phyloP scores from a whole-genome alignment of 2,888 invertebrate genomes.

The Leptinotarsa tumamoca region DNA sequence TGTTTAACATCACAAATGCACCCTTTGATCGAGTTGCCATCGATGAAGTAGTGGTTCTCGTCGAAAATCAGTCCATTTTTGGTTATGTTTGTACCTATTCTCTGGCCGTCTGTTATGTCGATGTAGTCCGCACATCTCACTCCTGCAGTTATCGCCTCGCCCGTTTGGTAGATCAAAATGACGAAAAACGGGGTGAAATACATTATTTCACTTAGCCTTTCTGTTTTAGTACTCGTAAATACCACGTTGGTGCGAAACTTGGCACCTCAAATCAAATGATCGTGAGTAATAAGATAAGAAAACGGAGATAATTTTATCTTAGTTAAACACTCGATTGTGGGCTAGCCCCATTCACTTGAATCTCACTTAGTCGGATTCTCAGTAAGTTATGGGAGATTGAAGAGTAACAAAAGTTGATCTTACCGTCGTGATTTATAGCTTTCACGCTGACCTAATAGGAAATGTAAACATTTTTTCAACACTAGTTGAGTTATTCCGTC shows the following conservation, averaged over 20 bases:
- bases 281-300: slow-evolving; percentile 9
- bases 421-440: neutral
- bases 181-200: slow-evolving; percentile 1
- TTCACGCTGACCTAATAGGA: slow-evolving; percentile 9
- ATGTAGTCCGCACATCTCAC: slow-evolving; percentile 39
- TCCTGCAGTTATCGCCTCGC: slow-evolving; percentile 9
- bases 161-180: slow-evolving; percentile 24
- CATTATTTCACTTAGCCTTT: slow-evolving; percentile 10
- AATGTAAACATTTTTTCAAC: neutral
- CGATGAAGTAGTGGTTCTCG: slow-evolving; percentile 41
- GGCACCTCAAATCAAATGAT: slow-evolving; percentile 3
- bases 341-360: neutral
- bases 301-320: slow-evolving; percentile 17
- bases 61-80: slow-evolving; percentile 46
- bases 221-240: neutral
- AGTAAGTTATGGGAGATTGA: neutral
- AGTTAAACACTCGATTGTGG: slow-evolving; percentile 16
- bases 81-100: slow-evolving; percentile 42
- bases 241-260: slow-evolving; percentile 10
- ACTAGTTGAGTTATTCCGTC: neutral
- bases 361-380: neutral
- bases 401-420: neutral
- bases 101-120: slow-evolving; percentile 48
- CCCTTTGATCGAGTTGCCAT: slow-evolving; percentile 36
- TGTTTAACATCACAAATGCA: slow-evolving; percentile 44